These are phyloP conservation scores for Alloscopus bannaensis DNA, from an alignment of 2,888 invertebrate genomes.

Conservation along the genomic window DNA sequence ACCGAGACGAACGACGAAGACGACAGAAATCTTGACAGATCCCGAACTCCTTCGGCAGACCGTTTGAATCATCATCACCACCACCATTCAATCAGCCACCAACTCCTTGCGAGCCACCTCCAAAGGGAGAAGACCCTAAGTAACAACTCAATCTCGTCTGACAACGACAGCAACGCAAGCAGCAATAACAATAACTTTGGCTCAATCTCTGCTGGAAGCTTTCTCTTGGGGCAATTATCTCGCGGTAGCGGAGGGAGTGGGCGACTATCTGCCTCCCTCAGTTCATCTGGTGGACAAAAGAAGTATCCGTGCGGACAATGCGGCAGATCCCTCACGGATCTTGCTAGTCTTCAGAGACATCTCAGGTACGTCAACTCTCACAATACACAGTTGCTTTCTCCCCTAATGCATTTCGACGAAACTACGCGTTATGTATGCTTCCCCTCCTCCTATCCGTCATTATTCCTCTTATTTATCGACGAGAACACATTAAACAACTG, in stretches of 20 bases:
- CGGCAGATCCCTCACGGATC: constrained; percentile 71
- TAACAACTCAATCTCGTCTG: constrained; percentile 66
- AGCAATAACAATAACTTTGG: constrained; percentile 56
- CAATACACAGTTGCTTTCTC: no score
- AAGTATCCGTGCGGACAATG: constrained; percentile 73
- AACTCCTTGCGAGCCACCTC: constrained; percentile 60
- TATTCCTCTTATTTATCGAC: no score
- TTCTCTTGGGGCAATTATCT: constrained; percentile 70
- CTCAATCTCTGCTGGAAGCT: constrained; percentile 61
- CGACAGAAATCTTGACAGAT: constrained; percentile 55
- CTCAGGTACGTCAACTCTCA: constrained; percentile 71
- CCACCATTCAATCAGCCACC: constrained; percentile 65
- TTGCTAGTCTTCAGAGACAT: constrained; percentile 72
- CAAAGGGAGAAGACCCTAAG: constrained; percentile 65
- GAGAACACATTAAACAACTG: no score
- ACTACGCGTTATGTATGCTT: no score
- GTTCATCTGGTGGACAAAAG: constrained; percentile 67
- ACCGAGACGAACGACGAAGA: constrained; percentile 53
- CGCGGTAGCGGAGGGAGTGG: constrained; percentile 50
- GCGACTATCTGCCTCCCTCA: constrained; percentile 50
- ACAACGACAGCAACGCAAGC: constrained; percentile 63
- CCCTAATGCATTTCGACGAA: no score
- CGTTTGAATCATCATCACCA: constrained; percentile 62
- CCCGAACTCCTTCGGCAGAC: constrained; percentile 56
- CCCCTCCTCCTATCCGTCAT: no score